phyloP scores from a whole-genome alignment of 2,888 invertebrate species.

The Electrophaes corylata region DNA sequence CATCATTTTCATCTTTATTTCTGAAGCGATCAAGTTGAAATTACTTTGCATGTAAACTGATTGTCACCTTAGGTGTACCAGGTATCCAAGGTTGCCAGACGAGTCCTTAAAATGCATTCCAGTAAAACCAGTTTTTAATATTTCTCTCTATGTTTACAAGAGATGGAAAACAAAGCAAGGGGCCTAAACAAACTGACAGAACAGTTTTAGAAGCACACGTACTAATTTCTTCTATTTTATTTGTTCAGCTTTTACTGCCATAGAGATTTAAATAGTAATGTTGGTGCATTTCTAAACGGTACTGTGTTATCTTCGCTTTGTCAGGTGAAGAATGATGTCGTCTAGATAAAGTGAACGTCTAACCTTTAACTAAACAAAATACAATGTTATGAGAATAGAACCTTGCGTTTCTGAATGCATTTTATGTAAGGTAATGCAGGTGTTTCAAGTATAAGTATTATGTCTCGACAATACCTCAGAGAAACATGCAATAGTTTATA shows the following conservation, averaged over 20 bases:
- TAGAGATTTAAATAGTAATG: conserved; percentile 16
- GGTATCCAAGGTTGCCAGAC: conserved; percentile 36
- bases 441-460: conserved; percentile 15
- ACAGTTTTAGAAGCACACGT: conserved; percentile 39
- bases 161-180: conserved; percentile 48
- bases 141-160: conserved; percentile 39
- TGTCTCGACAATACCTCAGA: conserved; percentile 8
- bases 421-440: conserved; percentile 20
- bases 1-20: conserved; percentile 19
- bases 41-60: conserved; percentile 20
- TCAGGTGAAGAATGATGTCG: conserved; percentile 22
- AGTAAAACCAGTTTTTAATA: conserved; percentile 35
- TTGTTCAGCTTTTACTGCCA: conserved; percentile 58
- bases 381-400: conserved; percentile 14
- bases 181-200: conserved; percentile 47
- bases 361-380: conserved; percentile 25
- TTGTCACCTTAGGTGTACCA: conserved; percentile 33
- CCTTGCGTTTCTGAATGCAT: conserved; percentile 18
- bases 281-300: conserved; percentile 15
- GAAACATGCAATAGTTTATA: conserved; percentile 1
- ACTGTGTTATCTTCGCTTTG: conserved; percentile 16
- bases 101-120: conserved; percentile 39
- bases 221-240: conserved; percentile 66
- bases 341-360: conserved; percentile 30
- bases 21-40: conserved; percentile 8